Conservation (phyloP, 1,140 invertebrate species). For the Semibalanus balanoides region DNA sequence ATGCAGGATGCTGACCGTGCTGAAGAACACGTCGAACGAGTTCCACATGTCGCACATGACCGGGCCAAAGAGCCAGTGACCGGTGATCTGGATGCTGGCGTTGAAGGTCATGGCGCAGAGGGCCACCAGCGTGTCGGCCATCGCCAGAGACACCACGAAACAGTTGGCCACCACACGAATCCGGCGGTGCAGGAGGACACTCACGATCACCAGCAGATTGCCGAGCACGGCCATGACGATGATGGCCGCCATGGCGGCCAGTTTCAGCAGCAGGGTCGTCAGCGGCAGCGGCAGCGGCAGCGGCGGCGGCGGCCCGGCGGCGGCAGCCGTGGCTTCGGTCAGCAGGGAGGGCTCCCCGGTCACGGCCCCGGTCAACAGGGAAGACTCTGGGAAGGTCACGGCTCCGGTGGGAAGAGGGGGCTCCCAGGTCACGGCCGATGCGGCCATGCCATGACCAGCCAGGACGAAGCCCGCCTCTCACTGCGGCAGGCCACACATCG, state of each 20-base stretch:
- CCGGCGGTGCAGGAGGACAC: conserved; percentile 51
- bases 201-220: conserved; percentile 70
- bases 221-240: conserved; percentile 74
- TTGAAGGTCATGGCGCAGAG: conserved; percentile 92
- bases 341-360: not conserved
- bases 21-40: conserved; percentile 42
- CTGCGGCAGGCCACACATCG: not conserved
- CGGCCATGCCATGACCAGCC: not conserved
- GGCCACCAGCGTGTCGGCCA: conserved; percentile 81
- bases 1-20: conserved; percentile 78
- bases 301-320: too few species aligned
- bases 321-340: too few species aligned
- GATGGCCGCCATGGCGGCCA: conserved; percentile 59
- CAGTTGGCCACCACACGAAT: conserved; percentile 80
- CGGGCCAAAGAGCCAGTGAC: conserved; percentile 70
- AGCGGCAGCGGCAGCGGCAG: not conserved
- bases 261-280: conserved; percentile 40
- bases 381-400: too few species aligned
- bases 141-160: conserved; percentile 81
- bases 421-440: not conserved
- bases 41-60: conserved; percentile 89
- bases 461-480: not conserved
- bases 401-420: not conserved
- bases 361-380: too few species aligned
- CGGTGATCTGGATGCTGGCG: conserved; percentile 64